Evolutionary conservation across 2,797 vertebrate species (phyloP), one percentile per base, ranked within the genome.

Genomic region (Pipistrellus pipistrellus): DNA sequence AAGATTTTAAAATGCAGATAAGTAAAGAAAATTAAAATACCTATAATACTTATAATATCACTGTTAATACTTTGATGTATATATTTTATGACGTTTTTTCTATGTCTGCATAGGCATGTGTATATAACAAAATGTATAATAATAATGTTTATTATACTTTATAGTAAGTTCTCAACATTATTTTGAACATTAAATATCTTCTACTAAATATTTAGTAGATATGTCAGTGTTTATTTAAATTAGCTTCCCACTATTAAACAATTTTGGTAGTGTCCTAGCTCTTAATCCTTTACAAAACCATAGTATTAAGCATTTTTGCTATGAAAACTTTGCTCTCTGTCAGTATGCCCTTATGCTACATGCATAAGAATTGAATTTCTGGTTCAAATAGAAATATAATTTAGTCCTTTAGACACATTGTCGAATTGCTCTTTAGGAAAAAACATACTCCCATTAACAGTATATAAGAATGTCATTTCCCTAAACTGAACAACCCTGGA

Each of bases 171-270:
- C 30, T 91, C 68, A 82, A 55, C 8, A n/a, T 93, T 93, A 85
- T 91, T 91, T 93, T 87, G 48, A 91, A 73, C 30, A 71, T 94
- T 87, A 94, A 80, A 64, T 78, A 46, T 87, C 27, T 66, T 81
- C 86, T 69, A 82, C 25, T 88, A 55, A 55, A 8, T 4, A 72
- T 85, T 87, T 91, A 85, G 73, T 73, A 78, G 20, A 77, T 89
- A 81, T 35, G n/a, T 89, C 23, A 27, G 81, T 94, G 30, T 73
- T 86, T 96, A 48, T 81, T 93, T 95, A 91, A 93, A 76, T 35
- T 93, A 7, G 9, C 82, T 81, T 86, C 80, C 55, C 55, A 86
- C 76, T 88, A 20, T 86, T 85, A 35, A 95, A 62, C 64, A 86
- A 32, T 80, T 64, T 90, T 89, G 68, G 30, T 44, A 91, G 2